Evolutionary conservation across 2,113 vertebrate genomes (phyloP), one percentile per base, ranked within the genome.

Genomic region (Panthera uncia): DNA sequence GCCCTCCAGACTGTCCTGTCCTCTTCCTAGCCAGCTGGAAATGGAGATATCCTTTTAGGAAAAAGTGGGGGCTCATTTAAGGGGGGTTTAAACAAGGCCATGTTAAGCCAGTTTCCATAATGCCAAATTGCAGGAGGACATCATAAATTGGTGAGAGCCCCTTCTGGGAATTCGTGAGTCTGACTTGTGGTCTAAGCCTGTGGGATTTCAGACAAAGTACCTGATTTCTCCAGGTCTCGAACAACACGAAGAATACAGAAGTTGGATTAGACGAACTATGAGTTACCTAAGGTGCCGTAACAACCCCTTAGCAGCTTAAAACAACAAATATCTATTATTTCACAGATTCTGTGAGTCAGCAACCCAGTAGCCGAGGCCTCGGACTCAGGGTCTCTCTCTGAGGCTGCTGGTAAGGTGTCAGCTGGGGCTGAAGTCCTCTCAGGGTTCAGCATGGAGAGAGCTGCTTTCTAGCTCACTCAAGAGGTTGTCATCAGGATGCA

Each of bases 371-470:
- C 21, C 8, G 7, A 4, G 12, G 65, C 33, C 41, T 41, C 16
- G 1, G 68, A 29, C 61, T 65, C 25, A 6, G 57, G 87, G 57
- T 61, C 15, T 68, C 61, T 84, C 33, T 16, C 79, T 29, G 50
- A 27, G 55, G 76, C 86, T 14, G 4, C 14, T 2, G 9, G 16
- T 14, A 23, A 23, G 50, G 41, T 27, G 21, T 25, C 57, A 23
- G 55, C 78, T 36, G 50, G 27, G 55, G 81, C 86, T 18, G 3
- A 14, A 14, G 10, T 45, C 18, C 29, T 71, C 38, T 55, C 65
- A 45, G 57, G 65, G 18, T 65, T 74, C 50, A 3, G 5, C 0
- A 0, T 11, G 45, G n/a, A 15, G 3, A 71, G 21, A 52, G 4
- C 63, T 73, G 36, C 50, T 87, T 88, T 88, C 52, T 57, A 10